Percentiles rank a stretch among this genome's conserved stretches.
Evolutionary conservation across 2,113 vertebrate species (phyloP).

Genomic region (Ciconia maguari): DNA sequence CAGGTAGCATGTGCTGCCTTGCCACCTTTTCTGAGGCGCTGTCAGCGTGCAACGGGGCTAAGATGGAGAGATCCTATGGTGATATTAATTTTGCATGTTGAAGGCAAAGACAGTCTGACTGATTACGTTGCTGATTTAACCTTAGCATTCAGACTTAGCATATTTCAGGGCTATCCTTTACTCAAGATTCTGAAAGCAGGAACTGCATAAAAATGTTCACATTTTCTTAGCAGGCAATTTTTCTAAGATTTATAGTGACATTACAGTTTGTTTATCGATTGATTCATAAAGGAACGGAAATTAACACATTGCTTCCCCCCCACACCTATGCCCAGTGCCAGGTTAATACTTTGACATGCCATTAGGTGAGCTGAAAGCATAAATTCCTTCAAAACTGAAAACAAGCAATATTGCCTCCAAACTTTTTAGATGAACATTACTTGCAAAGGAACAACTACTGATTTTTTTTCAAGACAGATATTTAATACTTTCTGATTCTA

Average conservation of each 20-base stretch:
- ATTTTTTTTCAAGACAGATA: not conserved
- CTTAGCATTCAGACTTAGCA: not conserved
- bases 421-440: not conserved
- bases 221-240: conserved; percentile 15
- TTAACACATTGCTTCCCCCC: conserved; percentile 24
- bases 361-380: not conserved
- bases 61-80: not conserved
- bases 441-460: not conserved
- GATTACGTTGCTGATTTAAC: not conserved
- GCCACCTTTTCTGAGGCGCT: not conserved
- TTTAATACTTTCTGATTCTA: not conserved
- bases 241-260: conserved; percentile 24
- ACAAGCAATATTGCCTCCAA: not conserved
- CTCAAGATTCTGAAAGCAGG: not conserved
- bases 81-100: not conserved
- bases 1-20: not conserved
- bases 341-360: not conserved
- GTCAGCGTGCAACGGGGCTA: not conserved
- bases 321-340: not conserved
- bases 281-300: not conserved
- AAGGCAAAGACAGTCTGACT: not conserved
- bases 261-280: conserved; percentile 41
- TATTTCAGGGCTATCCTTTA: not conserved
- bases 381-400: not conserved
- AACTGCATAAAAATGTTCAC: conserved; percentile 14